Percentiles rank a stretch among this genome's conserved stretches.
Conservation (phyloP, 2,888 invertebrate genomes). For the Eupithecia pulchellata region DNA sequence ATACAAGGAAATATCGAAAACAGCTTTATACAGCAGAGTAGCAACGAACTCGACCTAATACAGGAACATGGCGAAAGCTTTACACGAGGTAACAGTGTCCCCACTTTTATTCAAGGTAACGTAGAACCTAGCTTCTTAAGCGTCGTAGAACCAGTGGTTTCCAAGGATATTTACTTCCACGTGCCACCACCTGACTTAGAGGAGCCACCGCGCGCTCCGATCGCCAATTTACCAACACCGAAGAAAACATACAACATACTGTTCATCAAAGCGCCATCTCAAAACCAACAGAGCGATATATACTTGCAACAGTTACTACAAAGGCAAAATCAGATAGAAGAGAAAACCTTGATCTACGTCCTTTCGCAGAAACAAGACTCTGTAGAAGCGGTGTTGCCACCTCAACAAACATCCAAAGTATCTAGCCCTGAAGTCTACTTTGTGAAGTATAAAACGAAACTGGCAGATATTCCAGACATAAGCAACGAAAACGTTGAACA, state of each 20-base stretch:
- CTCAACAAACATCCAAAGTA: conserved; percentile 34
- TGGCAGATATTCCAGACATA: conserved; percentile 26
- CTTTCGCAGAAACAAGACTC: conserved; percentile 89
- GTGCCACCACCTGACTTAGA: conserved; percentile 90
- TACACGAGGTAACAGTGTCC: background rate
- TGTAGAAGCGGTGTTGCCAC: conserved; percentile 57
- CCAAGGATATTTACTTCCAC: conserved; percentile 90
- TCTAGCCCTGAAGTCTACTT: conserved; percentile 90
- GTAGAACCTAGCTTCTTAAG: conserved; percentile 18
- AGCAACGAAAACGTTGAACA: background rate
- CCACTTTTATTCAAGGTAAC: background rate
- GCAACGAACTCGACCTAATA: conserved; percentile 2
- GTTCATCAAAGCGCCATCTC: conserved; percentile 90
- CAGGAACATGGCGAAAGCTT: background rate
- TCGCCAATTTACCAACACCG: conserved; percentile 58
- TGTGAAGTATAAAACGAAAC: conserved; percentile 83
- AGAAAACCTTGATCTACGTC: conserved; percentile 90
- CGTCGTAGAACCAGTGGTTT: conserved; percentile 74
- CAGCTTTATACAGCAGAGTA: background rate
- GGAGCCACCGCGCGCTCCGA: conserved; percentile 78
- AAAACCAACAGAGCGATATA: conserved; percentile 78
- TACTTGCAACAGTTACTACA: conserved; percentile 82
- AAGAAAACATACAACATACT: conserved; percentile 91
- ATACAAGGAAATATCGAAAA: background rate
- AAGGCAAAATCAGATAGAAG: conserved; percentile 86